phyloP scores from a whole-genome alignment of 2,113 vertebrate genomes.

The Centropus unirufus region DNA sequence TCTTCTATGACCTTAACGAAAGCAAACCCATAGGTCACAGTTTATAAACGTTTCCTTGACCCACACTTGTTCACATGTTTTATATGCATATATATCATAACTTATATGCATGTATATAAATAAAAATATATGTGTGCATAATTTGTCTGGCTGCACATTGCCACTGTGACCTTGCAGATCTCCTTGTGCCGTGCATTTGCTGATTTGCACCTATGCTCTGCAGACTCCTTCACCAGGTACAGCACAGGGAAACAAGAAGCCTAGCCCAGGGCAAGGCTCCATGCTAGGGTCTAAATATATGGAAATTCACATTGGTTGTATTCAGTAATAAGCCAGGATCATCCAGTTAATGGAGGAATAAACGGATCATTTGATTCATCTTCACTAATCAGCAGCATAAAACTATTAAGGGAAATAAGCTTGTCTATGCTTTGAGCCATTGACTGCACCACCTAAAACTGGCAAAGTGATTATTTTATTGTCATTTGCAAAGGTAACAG shows the following conservation, averaged over 20 bases:
- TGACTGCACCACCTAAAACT: not conserved
- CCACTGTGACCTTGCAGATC: fast-evolving
- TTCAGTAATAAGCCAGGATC: not conserved
- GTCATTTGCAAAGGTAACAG: not conserved
- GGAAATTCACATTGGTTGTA: not conserved
- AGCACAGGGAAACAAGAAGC: not conserved
- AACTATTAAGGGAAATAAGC: not conserved
- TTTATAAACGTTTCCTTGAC: not conserved
- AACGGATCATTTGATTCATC: not conserved
- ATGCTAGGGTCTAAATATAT: not conserved
- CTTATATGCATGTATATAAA: no score
- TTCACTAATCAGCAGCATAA: not conserved
- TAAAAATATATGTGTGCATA: not conserved
- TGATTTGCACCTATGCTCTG: not conserved
- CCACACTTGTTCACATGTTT: fast-evolving
- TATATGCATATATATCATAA: not conserved
- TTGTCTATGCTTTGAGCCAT: not conserved
- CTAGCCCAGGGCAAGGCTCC: not conserved
- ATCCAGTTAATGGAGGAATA: not conserved
- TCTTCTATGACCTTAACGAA: not conserved
- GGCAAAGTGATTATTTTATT: conserved; percentile 5
- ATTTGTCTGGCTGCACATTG: not conserved
- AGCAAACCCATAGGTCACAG: fast-evolving
- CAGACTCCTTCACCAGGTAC: not conserved
- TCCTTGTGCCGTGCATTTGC: not conserved